phyloP scores from a whole-genome alignment of 2,113 vertebrate genomes.

The Falco punctatus region DNA sequence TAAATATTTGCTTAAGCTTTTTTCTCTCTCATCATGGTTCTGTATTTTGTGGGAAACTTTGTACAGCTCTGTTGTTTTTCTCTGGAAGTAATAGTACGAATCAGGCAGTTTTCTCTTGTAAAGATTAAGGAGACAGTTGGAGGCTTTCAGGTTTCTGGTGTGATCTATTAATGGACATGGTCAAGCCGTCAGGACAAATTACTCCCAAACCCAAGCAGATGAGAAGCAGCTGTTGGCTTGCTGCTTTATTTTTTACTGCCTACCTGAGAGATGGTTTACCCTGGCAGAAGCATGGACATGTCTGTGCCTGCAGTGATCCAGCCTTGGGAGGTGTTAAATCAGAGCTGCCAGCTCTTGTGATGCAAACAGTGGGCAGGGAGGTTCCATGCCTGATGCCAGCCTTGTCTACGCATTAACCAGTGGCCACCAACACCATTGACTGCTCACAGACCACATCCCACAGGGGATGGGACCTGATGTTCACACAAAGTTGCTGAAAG shows the following conservation, averaged over 20 bases:
- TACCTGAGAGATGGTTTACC: not conserved
- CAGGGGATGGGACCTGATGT: fast-evolving
- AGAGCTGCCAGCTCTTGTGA: not conserved
- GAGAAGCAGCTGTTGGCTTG: not conserved
- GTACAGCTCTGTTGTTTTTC: not conserved
- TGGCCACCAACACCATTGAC: not conserved
- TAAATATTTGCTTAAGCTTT: not conserved
- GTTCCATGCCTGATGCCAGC: not conserved
- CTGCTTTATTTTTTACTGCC: not conserved
- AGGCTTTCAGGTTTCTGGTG: not conserved
- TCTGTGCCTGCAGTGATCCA: not conserved
- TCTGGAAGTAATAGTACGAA: not conserved
- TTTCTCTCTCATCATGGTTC: not conserved
- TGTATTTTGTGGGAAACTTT: not conserved
- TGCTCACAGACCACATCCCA: too few relatives aligned
- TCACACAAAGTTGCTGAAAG: not conserved
- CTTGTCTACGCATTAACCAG: not conserved
- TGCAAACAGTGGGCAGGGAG: not conserved
- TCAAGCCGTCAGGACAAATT: not conserved
- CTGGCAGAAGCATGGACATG: not conserved
- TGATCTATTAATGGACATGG: not conserved
- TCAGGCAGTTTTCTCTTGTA: not conserved
- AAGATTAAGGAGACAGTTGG: not conserved
- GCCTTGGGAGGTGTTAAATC: not conserved
- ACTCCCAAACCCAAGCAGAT: not conserved